Conservation (phyloP, 2,797 vertebrate species). For the Erethizon dorsatum region DNA sequence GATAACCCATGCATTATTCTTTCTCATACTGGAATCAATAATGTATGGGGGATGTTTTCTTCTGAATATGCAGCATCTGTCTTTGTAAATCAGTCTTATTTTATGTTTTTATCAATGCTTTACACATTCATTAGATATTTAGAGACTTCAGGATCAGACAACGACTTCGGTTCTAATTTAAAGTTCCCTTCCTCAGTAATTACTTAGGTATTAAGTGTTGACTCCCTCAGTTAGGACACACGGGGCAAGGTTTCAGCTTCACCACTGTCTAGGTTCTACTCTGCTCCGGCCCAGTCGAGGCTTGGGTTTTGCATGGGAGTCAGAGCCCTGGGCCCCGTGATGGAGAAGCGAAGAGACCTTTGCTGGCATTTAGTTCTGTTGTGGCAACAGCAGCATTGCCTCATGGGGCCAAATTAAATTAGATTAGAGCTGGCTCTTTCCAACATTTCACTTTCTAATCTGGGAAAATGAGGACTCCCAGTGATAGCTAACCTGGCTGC, state of each 20-base stretch:
- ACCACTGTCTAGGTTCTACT: background rate
- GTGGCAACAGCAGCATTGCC: background rate
- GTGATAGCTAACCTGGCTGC: background rate
- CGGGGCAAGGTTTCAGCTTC: background rate
- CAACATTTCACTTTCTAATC: slow-evolving; percentile 34
- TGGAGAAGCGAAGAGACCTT: background rate
- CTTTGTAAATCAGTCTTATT: background rate
- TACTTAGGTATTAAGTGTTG: background rate
- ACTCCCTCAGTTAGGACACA: background rate
- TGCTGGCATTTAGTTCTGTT: background rate
- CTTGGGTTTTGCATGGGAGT: background rate
- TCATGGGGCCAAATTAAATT: slow-evolving; percentile 41
- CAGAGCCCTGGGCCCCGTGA: background rate
- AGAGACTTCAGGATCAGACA: background rate
- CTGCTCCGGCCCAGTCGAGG: background rate
- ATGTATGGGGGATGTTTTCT: background rate
- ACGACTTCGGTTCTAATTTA: background rate
- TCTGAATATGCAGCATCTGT: background rate
- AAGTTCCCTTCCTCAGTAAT: background rate
- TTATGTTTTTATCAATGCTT: background rate
- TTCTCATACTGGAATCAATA: background rate
- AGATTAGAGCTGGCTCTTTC: slow-evolving; percentile 33
- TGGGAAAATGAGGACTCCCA: slow-evolving; percentile 58
- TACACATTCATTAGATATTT: background rate
- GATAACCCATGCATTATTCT: background rate